Base-by-base conservation (phyloP, 2,888 invertebrate species). In the Spodoptera exigua region DNA sequence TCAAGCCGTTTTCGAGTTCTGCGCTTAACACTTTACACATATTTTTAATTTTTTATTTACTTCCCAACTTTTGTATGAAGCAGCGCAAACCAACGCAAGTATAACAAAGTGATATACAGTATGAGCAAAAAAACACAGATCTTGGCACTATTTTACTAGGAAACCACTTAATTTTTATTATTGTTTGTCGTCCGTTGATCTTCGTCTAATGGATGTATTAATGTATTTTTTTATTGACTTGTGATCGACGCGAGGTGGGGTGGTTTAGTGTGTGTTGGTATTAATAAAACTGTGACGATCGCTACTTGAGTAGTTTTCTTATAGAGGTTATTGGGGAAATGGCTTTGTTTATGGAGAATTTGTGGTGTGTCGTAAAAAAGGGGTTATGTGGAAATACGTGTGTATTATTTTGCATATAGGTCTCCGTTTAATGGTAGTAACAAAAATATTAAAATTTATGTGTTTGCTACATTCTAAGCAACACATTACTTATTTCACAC, bases 151-250 rank as follows among this genome's bases (percentile, higher is more conserved):
- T 61, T 56, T 21, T 47, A 48, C 60, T 45, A 62, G 48, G 61
- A 54, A 68, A 67, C 63, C 79, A 83, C 82, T 84, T 82, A 81
- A 78, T 82, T 78, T 80, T 84, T 84, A 84, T 83, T 72, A 76
- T 63, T 69, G 64, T 74, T 68, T 17, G 48, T 36, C 79, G 64
- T 74, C 78, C 62, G 64, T 59, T 56, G 76, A 27, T 75, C 68
- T 51, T 66, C 67, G 59, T 59, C 57, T 83, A 82, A 83, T 83
- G 78, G 83, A 63, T 57, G 51, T 78, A 79, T 78, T 83, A 81
- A 78, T 82, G 78, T 69, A 59, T 57, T 39, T 70, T 74, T 79
- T 81, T 79, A 81, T 77, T 77, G 63, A 64, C 55, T 52, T 48
- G 53, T 69, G 64, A 79, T 68, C 48, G 68, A 41, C 32, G 35